Base-by-base conservation (phyloP, 1,140 invertebrate genomes). In the Pogonus chalceus region DNA sequence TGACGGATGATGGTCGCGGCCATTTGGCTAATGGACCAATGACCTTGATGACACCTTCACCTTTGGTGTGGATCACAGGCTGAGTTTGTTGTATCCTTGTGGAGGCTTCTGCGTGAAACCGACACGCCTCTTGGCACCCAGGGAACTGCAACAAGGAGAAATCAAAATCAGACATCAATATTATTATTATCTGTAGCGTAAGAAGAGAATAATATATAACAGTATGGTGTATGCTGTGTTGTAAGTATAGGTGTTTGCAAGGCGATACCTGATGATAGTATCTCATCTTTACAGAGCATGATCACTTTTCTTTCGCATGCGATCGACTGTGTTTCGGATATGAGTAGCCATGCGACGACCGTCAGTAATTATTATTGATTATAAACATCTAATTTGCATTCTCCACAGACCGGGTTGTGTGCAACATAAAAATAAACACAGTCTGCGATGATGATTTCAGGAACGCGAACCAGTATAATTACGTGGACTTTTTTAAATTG, bases 51-150 rank as follows among this genome's bases (percentile, higher is more conserved):
- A 82, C 79, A 2, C 78, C 78, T 64, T 83, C 79, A 9, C 80
- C 79, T 60, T 80, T 79, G 9, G 80, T 82, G 58, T 81, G 78
- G 53, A 83, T 80, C 26, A 83, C 81, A 2, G 81, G 81, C 57
- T 79, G 77, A 2, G 76, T 77, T 57, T 79, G 78, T 53, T 79
- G 76, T 2, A 72, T 60, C 16, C 63, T 70, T 51, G 73, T 71
- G 1, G 76, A 74, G 16, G 76, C 75, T 68, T 80, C 79, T 18
- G 73, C 71, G 64, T 82, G 81, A 64, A 84, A 84, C 47, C 78
- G 74, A 65, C 82, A 84, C 2, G 82, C 81, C 52, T 81, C 76
- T 65, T 81, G 79, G 62, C 82, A 84, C 21, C 82, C 82, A 49
- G 79, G 78, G 58, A 81, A 82, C 82, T 84, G 76, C 16, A 76